Evolutionary conservation across 1,140 invertebrate species (phyloP).

Genomic region (Metopolophium dirhodum): DNA sequence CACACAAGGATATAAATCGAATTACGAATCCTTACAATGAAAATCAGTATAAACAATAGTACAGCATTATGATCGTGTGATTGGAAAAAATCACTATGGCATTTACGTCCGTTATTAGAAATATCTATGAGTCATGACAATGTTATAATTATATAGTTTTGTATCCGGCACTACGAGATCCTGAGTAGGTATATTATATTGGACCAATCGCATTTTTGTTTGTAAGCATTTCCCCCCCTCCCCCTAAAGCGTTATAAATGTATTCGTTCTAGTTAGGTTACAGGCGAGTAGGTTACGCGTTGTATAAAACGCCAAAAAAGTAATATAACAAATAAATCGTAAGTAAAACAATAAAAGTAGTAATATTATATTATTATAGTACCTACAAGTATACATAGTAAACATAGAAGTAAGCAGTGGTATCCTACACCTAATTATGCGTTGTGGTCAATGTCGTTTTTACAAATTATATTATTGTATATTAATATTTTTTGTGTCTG

Average conservation of each 20-base stretch:
- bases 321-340: not conserved
- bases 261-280: slow-evolving; percentile 23
- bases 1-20: not conserved
- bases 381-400: not conserved
- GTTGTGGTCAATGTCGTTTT: slow-evolving; percentile 24
- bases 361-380: not conserved
- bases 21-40: slow-evolving; percentile 17
- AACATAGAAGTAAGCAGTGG: not conserved
- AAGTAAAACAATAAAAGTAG: not conserved
- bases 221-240: too few relatives aligned
- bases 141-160: not conserved
- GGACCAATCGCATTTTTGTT: not conserved
- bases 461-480: not conserved
- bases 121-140: not conserved
- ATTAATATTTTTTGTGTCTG: not conserved
- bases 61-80: not conserved
- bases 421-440: not conserved
- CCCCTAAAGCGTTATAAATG: slow-evolving; percentile 7
- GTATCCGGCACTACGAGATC: not conserved
- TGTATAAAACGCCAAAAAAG: not conserved
- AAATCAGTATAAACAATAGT: not conserved
- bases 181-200: not conserved
- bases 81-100: not conserved
- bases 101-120: too few relatives aligned
- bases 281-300: not conserved